A percentile compares a stretch with the other conserved stretches of the same genome.
These are phyloP conservation scores for Creontiades dilutus DNA, from an alignment of 2,888 invertebrate species.

Conservation along the genomic window DNA sequence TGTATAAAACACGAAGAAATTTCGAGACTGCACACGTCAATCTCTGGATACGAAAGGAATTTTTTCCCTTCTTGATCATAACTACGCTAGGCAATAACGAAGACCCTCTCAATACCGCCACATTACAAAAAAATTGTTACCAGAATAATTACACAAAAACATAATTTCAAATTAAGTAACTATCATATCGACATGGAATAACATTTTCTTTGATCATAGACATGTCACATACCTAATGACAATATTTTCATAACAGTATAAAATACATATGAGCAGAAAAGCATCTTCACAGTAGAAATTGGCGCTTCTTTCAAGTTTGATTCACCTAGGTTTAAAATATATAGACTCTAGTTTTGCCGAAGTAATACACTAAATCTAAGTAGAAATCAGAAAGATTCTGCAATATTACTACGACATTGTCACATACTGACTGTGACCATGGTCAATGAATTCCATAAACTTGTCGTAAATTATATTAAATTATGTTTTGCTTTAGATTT, in stretches of 20 bases:
- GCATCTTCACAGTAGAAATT: slow-evolving; percentile 23
- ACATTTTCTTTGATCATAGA: no score
- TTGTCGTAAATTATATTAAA: not conserved
- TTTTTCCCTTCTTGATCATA: no score
- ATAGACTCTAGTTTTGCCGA: not conserved
- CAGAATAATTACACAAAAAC: no score
- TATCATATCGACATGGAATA: no score
- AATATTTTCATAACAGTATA: not conserved
- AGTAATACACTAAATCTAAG: not conserved
- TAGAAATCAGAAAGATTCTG: not conserved
- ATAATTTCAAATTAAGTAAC: no score
- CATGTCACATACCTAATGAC: not conserved
- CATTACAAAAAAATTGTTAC: no score
- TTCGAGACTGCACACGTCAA: not conserved
- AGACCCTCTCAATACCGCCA: no score
- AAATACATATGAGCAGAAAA: not conserved
- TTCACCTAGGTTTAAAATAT: not conserved
- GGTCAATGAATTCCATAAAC: not conserved
- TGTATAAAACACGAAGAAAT: not conserved
- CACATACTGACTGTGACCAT: not conserved
- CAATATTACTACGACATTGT: not conserved
- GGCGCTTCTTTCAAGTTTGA: slow-evolving; percentile 23
- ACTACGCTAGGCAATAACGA: no score
- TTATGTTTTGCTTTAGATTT: slow-evolving; percentile 21
- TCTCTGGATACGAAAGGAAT: no score